These are phyloP conservation scores for Dendrocincla tyrannina DNA, from an alignment of 2,797 vertebrate species.

Conservation along the genomic window DNA sequence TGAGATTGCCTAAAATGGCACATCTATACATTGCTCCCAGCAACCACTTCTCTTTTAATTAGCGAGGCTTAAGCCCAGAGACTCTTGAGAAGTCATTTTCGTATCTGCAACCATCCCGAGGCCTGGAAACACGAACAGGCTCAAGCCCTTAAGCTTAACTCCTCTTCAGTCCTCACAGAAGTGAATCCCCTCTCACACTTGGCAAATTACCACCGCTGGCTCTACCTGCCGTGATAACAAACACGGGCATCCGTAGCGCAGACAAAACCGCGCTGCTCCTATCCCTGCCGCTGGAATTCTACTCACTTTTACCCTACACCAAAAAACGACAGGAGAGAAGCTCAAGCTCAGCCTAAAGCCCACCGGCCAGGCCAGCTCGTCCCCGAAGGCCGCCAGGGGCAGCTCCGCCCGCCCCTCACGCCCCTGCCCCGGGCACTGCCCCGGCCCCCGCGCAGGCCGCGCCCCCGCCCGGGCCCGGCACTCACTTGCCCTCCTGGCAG, in stretches of 20 bases:
- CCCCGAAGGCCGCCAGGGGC: background rate
- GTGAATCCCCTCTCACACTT: background rate
- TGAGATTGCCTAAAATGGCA: background rate
- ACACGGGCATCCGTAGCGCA: accelerated
- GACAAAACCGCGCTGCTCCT: background rate
- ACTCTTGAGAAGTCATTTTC: background rate
- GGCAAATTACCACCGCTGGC: background rate
- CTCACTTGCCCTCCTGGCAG: conserved; percentile 99
- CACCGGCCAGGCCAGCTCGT: background rate
- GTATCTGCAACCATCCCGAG: background rate
- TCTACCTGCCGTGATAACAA: background rate
- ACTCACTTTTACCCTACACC: background rate
- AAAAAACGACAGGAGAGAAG: background rate
- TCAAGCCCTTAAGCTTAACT: background rate
- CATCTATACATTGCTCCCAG: background rate
- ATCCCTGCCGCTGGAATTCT: background rate
- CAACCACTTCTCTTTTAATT: background rate
- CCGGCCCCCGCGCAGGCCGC: background rate
- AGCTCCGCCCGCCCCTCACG: too few relatives aligned
- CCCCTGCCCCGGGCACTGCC: background rate
- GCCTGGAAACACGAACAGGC: background rate
- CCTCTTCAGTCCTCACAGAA: background rate
- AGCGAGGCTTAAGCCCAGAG: accelerated
- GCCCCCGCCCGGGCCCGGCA: background rate
- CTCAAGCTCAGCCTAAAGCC: background rate